Conservation (phyloP, 1,140 invertebrate species). For the Drosophila nasuta region DNA sequence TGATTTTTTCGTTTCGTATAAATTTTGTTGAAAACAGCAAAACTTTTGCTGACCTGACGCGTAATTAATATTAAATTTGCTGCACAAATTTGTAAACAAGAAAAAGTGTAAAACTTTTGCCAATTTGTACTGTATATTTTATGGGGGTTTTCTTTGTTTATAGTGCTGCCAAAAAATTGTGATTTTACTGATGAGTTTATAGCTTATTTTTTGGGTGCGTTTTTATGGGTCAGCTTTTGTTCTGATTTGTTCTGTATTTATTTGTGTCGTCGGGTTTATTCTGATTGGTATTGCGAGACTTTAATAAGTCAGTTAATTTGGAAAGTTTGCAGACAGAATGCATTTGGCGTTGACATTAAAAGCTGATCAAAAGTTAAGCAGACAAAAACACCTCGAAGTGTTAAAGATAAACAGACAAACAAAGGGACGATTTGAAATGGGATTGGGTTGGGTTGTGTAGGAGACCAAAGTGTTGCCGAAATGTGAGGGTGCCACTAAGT, state of each 20-base stretch:
- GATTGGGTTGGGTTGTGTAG: neutral
- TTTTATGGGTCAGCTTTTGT: slow-evolving; percentile 1
- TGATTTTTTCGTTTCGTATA: neutral
- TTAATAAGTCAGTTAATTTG: slow-evolving; percentile 34
- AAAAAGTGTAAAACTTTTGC: slow-evolving; percentile 31
- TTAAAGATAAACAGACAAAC: slow-evolving; percentile 45
- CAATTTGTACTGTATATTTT: slow-evolving; percentile 11
- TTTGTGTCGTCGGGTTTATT: slow-evolving; percentile 11
- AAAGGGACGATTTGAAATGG: slow-evolving; percentile 22
- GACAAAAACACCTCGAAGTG: slow-evolving; percentile 55
- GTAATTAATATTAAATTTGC: slow-evolving; percentile 15
- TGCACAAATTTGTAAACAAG: neutral
- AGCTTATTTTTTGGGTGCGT: neutral
- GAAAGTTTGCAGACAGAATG: slow-evolving; percentile 70
- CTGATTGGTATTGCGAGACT: slow-evolving; percentile 42
- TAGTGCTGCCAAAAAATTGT: slow-evolving; percentile 6
- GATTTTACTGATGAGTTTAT: neutral
- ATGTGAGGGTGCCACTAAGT: slow-evolving; percentile 49
- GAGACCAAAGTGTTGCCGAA: slow-evolving; percentile 33
- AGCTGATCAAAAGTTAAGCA: slow-evolving; percentile 74
- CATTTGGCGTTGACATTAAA: slow-evolving; percentile 69
- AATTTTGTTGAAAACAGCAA: slow-evolving; percentile 8
- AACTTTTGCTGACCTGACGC: neutral
- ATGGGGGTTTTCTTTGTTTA: slow-evolving; percentile 25
- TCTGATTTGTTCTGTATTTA: neutral